Evolutionary conservation across 2,888 invertebrate genomes (phyloP), one percentile per base, ranked within the genome.

Genomic region (Scaptomyza caliginosa): DNA sequence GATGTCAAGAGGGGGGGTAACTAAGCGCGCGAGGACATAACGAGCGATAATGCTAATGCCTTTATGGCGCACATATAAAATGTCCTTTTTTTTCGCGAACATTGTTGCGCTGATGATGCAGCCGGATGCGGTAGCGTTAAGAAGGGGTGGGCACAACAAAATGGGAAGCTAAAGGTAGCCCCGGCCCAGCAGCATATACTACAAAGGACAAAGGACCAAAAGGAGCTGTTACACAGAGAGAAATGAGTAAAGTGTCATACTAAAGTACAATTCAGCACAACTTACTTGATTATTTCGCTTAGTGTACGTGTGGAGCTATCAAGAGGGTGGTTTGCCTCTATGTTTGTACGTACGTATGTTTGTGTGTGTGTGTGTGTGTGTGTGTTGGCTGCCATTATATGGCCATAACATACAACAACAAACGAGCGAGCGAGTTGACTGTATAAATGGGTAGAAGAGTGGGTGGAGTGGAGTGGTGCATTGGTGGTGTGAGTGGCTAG

Each of bases 21-120:
- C 43, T 42, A 51, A 58, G 66, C 58, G 50, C 42, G 63, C 70
- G 54, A 74, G 76, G 82, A 78, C 77, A 88, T 86, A 88, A 84
- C 88, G 84, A 86, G 88, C 84, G 84, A 88, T 86, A 84, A 84
- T 88, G 88, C 87, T 87, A 88, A 88, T 88, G 85, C 86, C 71
- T 87, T 85, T 88, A 79, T 85, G 86, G 81, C 67, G 79, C 80
- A 85, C 74, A 86, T 74, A 78, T 86, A 87, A 88, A 85, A 82
- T 88, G 83, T 88, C 87, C 87, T 74, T 82, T 73, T 43, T 45
- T 45, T 34, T 34, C 8, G 76, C 87, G 45, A 85, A 87, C 88
- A 85, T 79, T 83, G 84, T 83, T 80, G 86, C 77, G 64, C 48
- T 72, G 57, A 50, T 60, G 67, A 69, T 69, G 74, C 65, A 72